phyloP scores from a whole-genome alignment of 2,113 vertebrate genomes.

The Pagrus major region DNA sequence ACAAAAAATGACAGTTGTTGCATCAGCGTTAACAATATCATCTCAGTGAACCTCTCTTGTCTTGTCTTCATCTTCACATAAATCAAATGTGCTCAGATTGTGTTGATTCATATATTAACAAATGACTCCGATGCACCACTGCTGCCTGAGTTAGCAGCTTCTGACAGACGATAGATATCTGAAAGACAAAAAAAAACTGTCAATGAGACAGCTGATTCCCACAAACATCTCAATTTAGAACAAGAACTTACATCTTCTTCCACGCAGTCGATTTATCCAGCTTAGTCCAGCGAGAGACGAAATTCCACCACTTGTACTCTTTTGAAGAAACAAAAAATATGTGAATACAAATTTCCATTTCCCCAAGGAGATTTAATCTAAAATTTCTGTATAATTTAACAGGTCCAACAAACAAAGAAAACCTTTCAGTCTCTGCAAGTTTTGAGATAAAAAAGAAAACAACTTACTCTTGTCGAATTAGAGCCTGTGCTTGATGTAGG shows the following conservation, averaged over 20 bases:
- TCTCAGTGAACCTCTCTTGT: background rate
- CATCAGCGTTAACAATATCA: background rate
- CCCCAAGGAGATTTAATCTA: background rate
- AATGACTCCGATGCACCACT: constrained; percentile 30
- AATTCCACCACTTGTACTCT: constrained; percentile 62
- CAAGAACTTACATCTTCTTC: constrained; percentile 52
- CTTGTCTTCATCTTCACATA: no score
- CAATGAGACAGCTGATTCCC: background rate
- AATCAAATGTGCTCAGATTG: background rate
- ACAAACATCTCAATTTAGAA: no score
- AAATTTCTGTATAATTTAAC: background rate
- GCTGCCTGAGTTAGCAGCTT: constrained; percentile 23
- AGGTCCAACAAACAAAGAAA: background rate
- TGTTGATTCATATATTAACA: constrained; percentile 24
- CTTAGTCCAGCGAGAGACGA: constrained; percentile 24
- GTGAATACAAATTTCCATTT: background rate
- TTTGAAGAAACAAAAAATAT: background rate
- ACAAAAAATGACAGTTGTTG: no score
- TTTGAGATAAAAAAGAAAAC: background rate
- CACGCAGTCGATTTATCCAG: constrained; percentile 41
- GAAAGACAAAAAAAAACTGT: constrained; percentile 29
- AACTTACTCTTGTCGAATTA: constrained; percentile 62
- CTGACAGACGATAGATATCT: constrained; percentile 69
- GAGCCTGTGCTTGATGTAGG: constrained; percentile 20
- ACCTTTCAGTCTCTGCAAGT: background rate